These are phyloP conservation scores for Neoitamus cyanurus DNA, from an alignment of 2,888 invertebrate genomes.

Conservation along the genomic window DNA sequence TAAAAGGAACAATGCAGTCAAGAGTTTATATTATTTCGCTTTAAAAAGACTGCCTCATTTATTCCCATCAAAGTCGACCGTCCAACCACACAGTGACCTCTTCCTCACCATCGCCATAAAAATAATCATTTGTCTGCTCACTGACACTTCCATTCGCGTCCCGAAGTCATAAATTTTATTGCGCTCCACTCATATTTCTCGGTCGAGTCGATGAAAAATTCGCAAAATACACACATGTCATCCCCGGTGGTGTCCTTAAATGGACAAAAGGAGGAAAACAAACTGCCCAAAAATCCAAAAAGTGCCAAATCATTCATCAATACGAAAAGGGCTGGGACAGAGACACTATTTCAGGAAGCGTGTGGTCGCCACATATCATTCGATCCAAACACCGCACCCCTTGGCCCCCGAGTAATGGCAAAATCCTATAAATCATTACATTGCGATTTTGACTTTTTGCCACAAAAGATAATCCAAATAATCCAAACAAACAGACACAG, in stretches of 20 bases:
- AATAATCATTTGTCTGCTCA: not conserved
- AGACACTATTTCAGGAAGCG: not conserved
- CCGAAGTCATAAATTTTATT: conserved; percentile 32
- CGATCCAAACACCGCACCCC: not conserved
- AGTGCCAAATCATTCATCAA: conserved; percentile 41
- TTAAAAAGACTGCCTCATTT: not conserved
- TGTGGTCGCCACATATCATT: not conserved
- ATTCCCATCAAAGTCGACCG: not conserved
- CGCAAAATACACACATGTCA: conserved; percentile 39
- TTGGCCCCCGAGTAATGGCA: not conserved
- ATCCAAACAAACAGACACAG: conserved; percentile 7
- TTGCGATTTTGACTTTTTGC: conserved; percentile 51
- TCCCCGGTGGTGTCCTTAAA: conserved; percentile 2
- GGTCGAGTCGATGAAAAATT: not conserved
- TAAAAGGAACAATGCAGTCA: not conserved
- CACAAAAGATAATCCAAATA: conserved; percentile 28
- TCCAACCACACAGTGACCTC: not conserved
- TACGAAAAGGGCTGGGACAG: conserved; percentile 11
- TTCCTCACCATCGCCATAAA: not conserved
- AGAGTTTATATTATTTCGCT: not conserved
- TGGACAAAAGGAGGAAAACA: conserved; percentile 35
- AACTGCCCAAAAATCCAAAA: conserved; percentile 27
- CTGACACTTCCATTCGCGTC: not conserved
- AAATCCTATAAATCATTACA: conserved; percentile 50
- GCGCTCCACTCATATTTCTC: conserved; percentile 16